Conservation (phyloP, 92 coral and sea anemone species). For the Parazoanthus atlanticus region DNA sequence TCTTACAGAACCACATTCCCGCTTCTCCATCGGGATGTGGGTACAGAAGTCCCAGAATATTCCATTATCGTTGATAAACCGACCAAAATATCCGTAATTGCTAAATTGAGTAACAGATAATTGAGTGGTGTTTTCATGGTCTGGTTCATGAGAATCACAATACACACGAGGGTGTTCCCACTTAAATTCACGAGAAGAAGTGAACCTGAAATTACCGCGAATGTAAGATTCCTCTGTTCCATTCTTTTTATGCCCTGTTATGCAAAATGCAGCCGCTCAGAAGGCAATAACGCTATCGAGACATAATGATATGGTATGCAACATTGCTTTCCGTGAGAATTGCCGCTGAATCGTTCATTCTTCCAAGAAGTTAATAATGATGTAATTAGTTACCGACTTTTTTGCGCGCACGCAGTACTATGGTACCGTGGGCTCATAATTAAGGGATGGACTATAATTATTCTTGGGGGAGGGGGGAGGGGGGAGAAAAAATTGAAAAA, state of each 20-base stretch:
- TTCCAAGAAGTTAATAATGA: too few relatives aligned
- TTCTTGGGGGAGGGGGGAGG: too few relatives aligned
- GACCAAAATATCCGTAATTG: not conserved
- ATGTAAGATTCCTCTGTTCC: not conserved
- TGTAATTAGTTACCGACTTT: too few relatives aligned
- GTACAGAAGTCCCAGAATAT: not conserved
- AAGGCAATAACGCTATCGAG: not conserved
- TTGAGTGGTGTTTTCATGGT: not conserved
- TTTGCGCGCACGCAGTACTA: too few relatives aligned
- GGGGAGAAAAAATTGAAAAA: too few relatives aligned
- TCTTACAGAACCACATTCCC: not conserved
- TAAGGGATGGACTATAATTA: too few relatives aligned
- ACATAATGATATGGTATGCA: too few relatives aligned
- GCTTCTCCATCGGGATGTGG: not conserved
- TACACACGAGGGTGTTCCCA: not conserved
- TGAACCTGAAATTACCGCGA: not conserved
- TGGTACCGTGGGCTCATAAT: too few relatives aligned
- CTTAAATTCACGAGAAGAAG: not conserved
- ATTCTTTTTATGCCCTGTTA: not conserved
- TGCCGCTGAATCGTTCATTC: too few relatives aligned
- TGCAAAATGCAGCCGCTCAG: not conserved
- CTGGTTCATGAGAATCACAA: not conserved
- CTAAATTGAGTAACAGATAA: not conserved
- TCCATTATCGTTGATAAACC: not conserved
- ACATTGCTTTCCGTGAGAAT: too few relatives aligned